Evolutionary conservation across 2,888 invertebrate species (phyloP).

Genomic region (Phortica magna): DNA sequence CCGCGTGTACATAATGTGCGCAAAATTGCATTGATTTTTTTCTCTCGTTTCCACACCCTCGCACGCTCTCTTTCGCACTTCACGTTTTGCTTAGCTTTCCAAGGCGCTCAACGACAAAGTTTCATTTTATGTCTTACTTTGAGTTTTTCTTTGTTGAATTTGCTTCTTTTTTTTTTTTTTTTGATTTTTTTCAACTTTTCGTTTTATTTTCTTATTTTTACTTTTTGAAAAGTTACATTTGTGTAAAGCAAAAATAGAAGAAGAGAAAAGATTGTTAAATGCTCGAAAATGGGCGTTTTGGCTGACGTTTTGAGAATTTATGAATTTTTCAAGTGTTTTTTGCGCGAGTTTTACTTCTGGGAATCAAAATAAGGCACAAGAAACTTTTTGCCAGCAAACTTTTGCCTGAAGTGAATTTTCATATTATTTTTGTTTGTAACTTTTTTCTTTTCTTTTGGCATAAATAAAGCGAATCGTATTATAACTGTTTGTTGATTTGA

Average conservation of each 20-base stretch:
- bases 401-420: constrained; percentile 37
- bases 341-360: constrained; percentile 2
- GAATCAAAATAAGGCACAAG: constrained; percentile 23
- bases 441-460: not conserved
- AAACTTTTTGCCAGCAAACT: constrained; percentile 49
- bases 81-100: constrained; percentile 41
- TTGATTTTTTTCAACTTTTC: not conserved
- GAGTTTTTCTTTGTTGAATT: constrained; percentile 9
- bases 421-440: not conserved
- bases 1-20: constrained; percentile 62
- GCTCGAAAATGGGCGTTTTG: constrained; percentile 55
- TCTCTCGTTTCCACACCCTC: constrained; percentile 30
- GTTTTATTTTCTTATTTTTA: not conserved
- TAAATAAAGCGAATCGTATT: constrained; percentile 52
- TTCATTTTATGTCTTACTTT: not conserved
- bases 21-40: constrained; percentile 72
- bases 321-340: constrained; percentile 68
- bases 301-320: constrained; percentile 54
- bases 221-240: constrained; percentile 1
- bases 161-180: not conserved
- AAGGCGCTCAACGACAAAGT: constrained; percentile 41
- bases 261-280: constrained; percentile 54
- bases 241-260: not conserved
- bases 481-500: constrained; percentile 66
- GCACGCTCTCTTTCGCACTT: constrained; percentile 23